phyloP scores from a whole-genome alignment of 2,113 vertebrate species.

The Balaeniceps rex region DNA sequence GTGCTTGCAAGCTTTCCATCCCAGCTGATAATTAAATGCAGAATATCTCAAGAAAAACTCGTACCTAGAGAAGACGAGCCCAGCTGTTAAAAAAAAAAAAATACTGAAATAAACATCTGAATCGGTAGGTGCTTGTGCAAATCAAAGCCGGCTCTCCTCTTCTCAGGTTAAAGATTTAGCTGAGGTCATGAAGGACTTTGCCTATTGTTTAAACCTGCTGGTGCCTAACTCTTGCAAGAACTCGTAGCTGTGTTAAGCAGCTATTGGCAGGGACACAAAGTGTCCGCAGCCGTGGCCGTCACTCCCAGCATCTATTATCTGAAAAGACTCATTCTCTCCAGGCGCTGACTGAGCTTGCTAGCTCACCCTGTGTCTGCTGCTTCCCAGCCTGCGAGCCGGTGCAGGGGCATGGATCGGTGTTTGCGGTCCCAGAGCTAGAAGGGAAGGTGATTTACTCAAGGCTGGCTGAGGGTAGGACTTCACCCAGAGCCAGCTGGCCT shows the following conservation, averaged over 20 bases:
- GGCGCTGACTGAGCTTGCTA: neutral
- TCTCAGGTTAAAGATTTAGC: neutral
- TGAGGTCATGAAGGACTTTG: neutral
- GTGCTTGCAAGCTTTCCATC: neutral
- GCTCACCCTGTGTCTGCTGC: fast-evolving
- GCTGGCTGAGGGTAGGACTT: neutral
- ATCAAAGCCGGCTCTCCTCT: neutral
- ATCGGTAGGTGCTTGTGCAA: neutral
- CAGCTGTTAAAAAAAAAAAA: neutral
- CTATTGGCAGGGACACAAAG: conserved; percentile 24
- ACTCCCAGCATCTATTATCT: conserved; percentile 19
- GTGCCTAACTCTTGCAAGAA: conserved; percentile 28
- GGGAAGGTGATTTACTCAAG: neutral
- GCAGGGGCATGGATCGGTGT: neutral
- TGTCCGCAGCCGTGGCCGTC: conserved; percentile 1
- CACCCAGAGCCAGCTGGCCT: neutral
- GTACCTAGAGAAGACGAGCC: conserved; percentile 12
- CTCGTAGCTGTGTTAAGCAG: neutral
- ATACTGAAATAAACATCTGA: neutral
- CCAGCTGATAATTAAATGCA: conserved; percentile 50
- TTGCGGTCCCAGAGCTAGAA: neutral
- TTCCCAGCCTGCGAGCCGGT: neutral
- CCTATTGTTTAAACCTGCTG: conserved; percentile 54
- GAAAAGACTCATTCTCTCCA: neutral
- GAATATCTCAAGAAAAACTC: conserved; percentile 23